Percentiles rank a stretch among this genome's conserved stretches.
Evolutionary conservation across 2,113 vertebrate species (phyloP).

Genomic region (Cettia cetti): DNA sequence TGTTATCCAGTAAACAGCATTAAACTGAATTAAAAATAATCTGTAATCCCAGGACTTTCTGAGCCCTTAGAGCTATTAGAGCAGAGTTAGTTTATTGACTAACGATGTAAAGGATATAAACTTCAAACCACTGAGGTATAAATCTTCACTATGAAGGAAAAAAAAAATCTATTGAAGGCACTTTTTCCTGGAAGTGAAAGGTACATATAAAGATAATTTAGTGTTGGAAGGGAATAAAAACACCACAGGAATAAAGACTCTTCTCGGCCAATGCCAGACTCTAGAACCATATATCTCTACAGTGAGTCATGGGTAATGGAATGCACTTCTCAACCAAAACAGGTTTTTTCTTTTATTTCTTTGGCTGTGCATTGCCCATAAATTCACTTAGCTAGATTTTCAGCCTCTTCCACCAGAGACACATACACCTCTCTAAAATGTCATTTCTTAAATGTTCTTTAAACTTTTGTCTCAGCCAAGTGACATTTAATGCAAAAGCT

Average conservation of each 20-base stretch:
- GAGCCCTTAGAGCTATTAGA: neutral
- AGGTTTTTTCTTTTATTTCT: neutral
- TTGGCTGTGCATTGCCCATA: neutral
- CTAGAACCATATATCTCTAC: slow-evolving; percentile 13
- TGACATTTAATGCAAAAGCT: neutral
- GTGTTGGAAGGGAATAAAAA: slow-evolving; percentile 52
- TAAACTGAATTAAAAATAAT: neutral
- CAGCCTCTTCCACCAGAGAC: neutral
- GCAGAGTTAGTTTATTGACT: slow-evolving; percentile 35
- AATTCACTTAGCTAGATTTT: slow-evolving; percentile 25
- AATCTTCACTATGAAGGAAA: slow-evolving; percentile 36
- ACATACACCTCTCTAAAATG: neutral
- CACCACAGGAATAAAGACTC: neutral
- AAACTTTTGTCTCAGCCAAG: neutral
- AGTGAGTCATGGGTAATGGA: neutral
- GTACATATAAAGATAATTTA: slow-evolving; percentile 53
- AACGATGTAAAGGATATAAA: neutral
- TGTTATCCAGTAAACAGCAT: neutral
- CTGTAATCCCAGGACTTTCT: neutral
- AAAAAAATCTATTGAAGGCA: neutral
- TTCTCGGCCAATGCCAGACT: slow-evolving; percentile 23
- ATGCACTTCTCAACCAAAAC: slow-evolving; percentile 26
- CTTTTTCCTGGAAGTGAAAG: slow-evolving; percentile 36
- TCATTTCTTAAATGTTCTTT: neutral
- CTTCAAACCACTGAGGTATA: slow-evolving; percentile 19